A percentile compares a stretch with the other conserved stretches of the same genome.
phyloP scores from a whole-genome alignment of 1,140 invertebrate species.

The Orchesella cincta region DNA sequence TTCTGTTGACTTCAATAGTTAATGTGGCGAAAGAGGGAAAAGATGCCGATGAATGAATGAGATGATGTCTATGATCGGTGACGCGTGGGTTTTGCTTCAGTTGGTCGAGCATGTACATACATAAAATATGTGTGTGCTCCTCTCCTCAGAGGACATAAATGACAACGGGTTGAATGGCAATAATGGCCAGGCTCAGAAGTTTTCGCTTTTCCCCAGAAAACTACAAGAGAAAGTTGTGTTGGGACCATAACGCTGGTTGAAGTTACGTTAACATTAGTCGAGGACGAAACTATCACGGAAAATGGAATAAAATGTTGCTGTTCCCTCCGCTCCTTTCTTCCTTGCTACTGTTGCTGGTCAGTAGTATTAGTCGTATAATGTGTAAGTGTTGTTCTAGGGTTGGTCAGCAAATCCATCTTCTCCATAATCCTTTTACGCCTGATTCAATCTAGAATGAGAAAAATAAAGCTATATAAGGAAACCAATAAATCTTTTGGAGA shows the following conservation, averaged over 20 bases:
- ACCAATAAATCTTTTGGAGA: constrained; percentile 14
- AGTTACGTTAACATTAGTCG: constrained; percentile 8
- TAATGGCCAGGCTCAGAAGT: constrained; percentile 25
- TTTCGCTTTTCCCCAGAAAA: constrained; percentile 6
- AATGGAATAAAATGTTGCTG: constrained; percentile 6
- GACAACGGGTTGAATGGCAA: constrained; percentile 21
- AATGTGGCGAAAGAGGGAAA: not conserved
- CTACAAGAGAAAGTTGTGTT: no score
- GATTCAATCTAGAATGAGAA: constrained; percentile 28
- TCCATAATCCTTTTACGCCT: constrained; percentile 22
- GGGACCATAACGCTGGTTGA: not conserved
- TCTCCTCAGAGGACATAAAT: constrained; percentile 2
- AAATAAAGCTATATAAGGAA: constrained; percentile 26
- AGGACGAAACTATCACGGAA: not conserved
- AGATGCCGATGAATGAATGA: constrained; percentile 4
- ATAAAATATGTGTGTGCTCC: not conserved
- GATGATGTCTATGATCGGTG: constrained; percentile 2
- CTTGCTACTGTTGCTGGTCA: not conserved
- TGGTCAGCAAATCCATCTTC: constrained; percentile 25
- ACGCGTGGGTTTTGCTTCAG: not conserved
- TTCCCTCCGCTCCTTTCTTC: not conserved
- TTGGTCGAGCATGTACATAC: not conserved
- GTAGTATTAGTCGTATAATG: not conserved
- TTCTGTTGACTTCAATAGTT: not conserved
- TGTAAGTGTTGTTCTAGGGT: constrained; percentile 9